A percentile compares a stretch with the other conserved stretches of the same genome.
Evolutionary conservation across 1,140 invertebrate genomes (phyloP).

Genomic region (Drosophila jambulina): DNA sequence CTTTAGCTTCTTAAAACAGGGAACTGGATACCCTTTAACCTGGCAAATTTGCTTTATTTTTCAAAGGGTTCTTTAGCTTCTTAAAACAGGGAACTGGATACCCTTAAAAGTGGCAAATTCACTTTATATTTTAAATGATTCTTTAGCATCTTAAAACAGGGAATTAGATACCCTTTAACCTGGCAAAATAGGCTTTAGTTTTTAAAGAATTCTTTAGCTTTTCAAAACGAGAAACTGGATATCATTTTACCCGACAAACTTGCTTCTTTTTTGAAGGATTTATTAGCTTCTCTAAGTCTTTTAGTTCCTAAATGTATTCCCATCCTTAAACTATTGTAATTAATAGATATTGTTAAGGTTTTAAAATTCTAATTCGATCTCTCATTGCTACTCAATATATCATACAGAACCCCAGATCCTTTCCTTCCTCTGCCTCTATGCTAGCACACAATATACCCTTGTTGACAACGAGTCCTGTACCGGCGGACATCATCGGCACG

Average conservation of each 20-base stretch:
- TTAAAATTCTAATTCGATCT: neutral
- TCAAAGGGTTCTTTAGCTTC: neutral
- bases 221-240: too few species aligned
- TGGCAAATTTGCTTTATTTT: neutral
- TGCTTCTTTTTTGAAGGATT: too few species aligned
- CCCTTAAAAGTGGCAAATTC: neutral
- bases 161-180: too few species aligned
- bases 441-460: conserved; percentile 3
- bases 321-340: neutral
- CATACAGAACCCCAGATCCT: neutral
- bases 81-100: too few species aligned
- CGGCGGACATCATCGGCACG: conserved; percentile 57
- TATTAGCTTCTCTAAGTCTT: too few species aligned
- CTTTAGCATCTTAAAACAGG: neutral
- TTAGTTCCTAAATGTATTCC: neutral
- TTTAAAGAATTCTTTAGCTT: too few species aligned
- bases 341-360: neutral
- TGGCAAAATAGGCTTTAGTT: too few species aligned
- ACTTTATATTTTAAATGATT: neutral
- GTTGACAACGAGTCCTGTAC: conserved; percentile 15
- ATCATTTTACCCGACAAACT: too few species aligned
- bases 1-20: too few species aligned
- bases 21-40: too few species aligned
- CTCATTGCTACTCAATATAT: neutral
- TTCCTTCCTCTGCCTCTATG: neutral